phyloP scores from a whole-genome alignment of 2,797 vertebrate species.

The Centropyge bicolor region DNA sequence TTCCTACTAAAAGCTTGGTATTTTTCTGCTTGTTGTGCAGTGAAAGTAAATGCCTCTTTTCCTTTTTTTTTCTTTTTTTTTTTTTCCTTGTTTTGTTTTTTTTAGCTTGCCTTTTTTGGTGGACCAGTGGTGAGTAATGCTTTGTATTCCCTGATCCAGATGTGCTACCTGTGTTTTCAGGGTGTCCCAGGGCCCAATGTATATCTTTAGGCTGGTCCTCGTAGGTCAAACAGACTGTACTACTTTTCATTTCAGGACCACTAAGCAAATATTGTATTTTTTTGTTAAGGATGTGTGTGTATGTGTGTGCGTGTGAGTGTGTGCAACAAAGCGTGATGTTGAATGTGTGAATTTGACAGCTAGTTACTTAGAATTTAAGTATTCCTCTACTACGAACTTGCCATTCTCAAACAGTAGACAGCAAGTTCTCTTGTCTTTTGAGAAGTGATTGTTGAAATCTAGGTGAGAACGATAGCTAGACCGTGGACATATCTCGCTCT shows the following conservation, averaged over 20 bases:
- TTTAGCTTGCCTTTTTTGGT: constrained; percentile 70
- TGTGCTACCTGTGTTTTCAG: constrained; percentile 78
- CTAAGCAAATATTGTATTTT: constrained; percentile 73
- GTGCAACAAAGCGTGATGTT: constrained; percentile 37
- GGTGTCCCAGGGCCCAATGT: constrained; percentile 76
- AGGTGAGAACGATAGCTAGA: constrained; percentile 63
- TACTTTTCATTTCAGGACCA: constrained; percentile 83
- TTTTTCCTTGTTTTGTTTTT: constrained; percentile 15
- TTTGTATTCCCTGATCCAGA: constrained; percentile 77
- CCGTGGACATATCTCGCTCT: constrained; percentile 81
- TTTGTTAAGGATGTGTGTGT: constrained; percentile 38
- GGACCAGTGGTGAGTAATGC: constrained; percentile 82
- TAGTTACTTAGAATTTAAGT: constrained; percentile 77
- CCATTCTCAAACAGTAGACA: constrained; percentile 51
- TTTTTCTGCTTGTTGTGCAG: constrained; percentile 84
- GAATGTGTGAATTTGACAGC: constrained; percentile 72
- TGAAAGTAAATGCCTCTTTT: constrained; percentile 79
- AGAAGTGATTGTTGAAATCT: constrained; percentile 70
- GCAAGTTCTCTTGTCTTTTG: constrained; percentile 66
- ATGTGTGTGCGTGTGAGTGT: constrained; percentile 22
- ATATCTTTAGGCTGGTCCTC: constrained; percentile 85
- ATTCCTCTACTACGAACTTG: constrained; percentile 72
- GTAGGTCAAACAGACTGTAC: constrained; percentile 76
- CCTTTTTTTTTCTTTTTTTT: constrained; percentile 42
- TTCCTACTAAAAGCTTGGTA: constrained; percentile 71